Evolutionary conservation across 2,113 vertebrate genomes (phyloP).

Genomic region (Amphiprion percula): DNA sequence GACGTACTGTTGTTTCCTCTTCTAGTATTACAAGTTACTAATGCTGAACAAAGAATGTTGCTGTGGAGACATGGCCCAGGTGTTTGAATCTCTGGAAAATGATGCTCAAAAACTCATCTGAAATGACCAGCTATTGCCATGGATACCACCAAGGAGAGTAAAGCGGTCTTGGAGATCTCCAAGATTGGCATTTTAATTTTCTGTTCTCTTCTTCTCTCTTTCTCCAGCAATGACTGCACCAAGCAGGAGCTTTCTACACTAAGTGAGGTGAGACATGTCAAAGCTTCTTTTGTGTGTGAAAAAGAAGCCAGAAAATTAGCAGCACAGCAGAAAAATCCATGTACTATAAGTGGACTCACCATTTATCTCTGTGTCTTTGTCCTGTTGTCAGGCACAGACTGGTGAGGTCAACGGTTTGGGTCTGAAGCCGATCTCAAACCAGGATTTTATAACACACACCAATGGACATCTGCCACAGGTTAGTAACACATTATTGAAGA

Average conservation of each 20-base stretch:
- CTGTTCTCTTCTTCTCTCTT: slow-evolving; percentile 1
- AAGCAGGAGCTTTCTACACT: slow-evolving; percentile 84
- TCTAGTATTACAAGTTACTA: too few species aligned
- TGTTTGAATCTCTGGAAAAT: too few species aligned
- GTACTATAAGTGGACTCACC: background rate
- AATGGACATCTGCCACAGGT: slow-evolving; percentile 90
- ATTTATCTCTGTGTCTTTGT: background rate
- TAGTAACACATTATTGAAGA: slow-evolving; percentile 23
- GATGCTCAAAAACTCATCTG: too few species aligned
- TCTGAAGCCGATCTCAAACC: slow-evolving; percentile 72
- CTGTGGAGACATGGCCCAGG: too few species aligned
- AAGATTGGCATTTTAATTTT: background rate
- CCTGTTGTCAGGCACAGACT: slow-evolving; percentile 38
- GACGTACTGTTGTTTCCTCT: too few species aligned
- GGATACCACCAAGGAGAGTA: too few species aligned
- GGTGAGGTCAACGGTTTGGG: slow-evolving; percentile 86
- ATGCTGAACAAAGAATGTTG: too few species aligned
- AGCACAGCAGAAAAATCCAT: background rate
- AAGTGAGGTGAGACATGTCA: slow-evolving; percentile 85
- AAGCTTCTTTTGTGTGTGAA: background rate
- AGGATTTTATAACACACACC: slow-evolving; percentile 71
- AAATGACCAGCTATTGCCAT: too few species aligned
- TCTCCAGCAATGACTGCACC: slow-evolving; percentile 76
- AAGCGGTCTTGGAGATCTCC: too few species aligned
- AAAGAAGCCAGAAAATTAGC: background rate